Base-by-base conservation (phyloP, 2,113 vertebrate genomes). In the Nematolebias whitei region DNA sequence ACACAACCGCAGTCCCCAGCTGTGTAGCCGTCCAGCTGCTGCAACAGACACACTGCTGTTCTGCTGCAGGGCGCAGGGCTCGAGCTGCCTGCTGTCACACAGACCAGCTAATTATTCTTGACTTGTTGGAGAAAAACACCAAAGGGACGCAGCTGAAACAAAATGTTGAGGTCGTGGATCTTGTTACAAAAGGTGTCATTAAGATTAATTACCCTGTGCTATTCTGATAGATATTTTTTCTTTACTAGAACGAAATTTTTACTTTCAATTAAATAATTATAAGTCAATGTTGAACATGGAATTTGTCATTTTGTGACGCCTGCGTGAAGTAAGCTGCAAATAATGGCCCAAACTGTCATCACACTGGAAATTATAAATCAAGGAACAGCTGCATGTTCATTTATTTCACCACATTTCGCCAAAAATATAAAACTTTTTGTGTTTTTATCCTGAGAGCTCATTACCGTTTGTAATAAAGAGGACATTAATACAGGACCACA, bases 61-160 rank as follows among this genome's bases (percentile, higher is more conserved):
- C 63, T 63, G 59, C 64, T 19, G 44, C 76, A 52, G 68, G 71
- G 68, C 83, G 62, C 79, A 7, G 70, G 82, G 64, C 67, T 14
- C 40, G 54, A 75, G 12, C 66, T 41, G 51, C 69, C 64, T 71
- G 58, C 59, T 74, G 74, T 85, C 80, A 83, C 58, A 26, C 51
- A 41, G 78, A 61, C 55, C 35, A 38, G 45, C 65, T 76, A 87
- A 88, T 90, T 81, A 81, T 77, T 47, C n/a, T 78, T 83, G 82
- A 78, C 84, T 50, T 76, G 38, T 73, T 45, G 62, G 74, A 62
- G 60, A 77, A 74, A 83, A 84, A 80, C 78, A 77, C 82, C 61
- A 64, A 69, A 69, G 29, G 71, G 66, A 84, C 38, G 12, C 52
- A 71, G 71, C 79, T 79, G 53, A 81, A 74, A 82, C 68, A 69